phyloP scores from a whole-genome alignment of 2,888 invertebrate genomes.

The Mythimna lalbum region DNA sequence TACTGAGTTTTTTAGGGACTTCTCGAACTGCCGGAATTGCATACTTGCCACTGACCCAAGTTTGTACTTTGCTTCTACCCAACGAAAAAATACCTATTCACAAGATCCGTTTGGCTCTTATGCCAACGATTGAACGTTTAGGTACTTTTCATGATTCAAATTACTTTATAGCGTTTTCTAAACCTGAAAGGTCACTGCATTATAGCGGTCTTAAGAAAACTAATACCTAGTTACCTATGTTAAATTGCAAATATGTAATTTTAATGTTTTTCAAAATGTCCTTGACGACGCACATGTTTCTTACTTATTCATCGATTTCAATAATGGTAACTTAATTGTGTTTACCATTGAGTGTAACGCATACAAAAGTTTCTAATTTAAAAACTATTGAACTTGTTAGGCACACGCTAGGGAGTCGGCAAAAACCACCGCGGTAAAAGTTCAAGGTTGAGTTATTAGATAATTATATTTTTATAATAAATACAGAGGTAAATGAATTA shows the following conservation, averaged over 20 bases:
- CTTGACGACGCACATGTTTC: conserved; percentile 13
- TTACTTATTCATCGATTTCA: conserved; percentile 28
- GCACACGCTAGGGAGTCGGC: conserved; percentile 30
- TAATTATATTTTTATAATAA: conserved; percentile 31
- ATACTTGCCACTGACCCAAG: background rate
- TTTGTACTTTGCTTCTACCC: background rate
- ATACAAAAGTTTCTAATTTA: conserved; percentile 26
- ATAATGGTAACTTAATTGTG: conserved; percentile 29
- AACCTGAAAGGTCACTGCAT: background rate
- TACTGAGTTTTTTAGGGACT: background rate
- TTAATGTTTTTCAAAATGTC: background rate
- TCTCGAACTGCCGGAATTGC: background rate
- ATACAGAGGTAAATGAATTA: background rate
- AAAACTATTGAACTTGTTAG: conserved; percentile 47
- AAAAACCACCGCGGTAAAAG: conserved; percentile 38
- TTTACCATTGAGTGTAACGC: conserved; percentile 30
- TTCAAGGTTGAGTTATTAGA: conserved; percentile 53
- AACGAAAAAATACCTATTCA: background rate
- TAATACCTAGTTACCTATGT: background rate
- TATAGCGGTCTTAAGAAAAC: background rate
- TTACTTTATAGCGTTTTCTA: background rate
- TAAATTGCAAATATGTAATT: conserved; percentile 4
- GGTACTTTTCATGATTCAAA: background rate
- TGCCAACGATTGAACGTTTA: background rate
- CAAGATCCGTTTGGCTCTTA: background rate